These are phyloP conservation scores for Trinectes maculatus DNA, from an alignment of 2,113 vertebrate genomes.

Conservation along the genomic window DNA sequence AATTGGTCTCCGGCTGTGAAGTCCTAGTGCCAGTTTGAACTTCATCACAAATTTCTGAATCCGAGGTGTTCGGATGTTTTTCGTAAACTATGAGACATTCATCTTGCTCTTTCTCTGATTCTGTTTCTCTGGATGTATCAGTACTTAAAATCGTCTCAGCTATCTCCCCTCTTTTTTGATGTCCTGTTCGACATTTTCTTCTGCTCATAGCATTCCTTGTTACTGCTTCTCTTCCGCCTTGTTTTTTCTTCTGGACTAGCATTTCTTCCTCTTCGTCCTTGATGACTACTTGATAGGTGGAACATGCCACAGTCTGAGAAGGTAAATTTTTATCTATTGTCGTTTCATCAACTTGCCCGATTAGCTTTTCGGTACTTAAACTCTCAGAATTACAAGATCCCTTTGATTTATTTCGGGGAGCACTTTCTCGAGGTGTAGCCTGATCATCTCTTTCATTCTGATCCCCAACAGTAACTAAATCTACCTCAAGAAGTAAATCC, in stretches of 20 bases:
- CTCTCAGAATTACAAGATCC: not conserved
- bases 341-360: conserved; percentile 11
- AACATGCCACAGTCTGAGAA: conserved; percentile 61
- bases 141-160: conserved; percentile 31
- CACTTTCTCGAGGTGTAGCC: conserved; percentile 4
- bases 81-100: conserved; percentile 77
- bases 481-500: conserved; percentile 75
- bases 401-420: conserved; percentile 33
- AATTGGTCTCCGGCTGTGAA: not conserved
- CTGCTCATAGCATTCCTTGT: conserved; percentile 18
- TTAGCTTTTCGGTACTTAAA: not conserved
- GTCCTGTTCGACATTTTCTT: conserved; percentile 42
- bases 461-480: conserved; percentile 80
- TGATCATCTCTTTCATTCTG: conserved; percentile 54
- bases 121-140: conserved; percentile 2
- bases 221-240: conserved; percentile 18
- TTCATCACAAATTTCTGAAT: conserved; percentile 48
- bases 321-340: conserved; percentile 20
- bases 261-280: conserved; percentile 81
- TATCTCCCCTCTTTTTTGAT: conserved; percentile 20
- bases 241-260: conserved; percentile 64
- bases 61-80: conserved; percentile 43
- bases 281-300: conserved; percentile 60
- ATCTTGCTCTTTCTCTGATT: conserved; percentile 54
- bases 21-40: conserved; percentile 16